Evolutionary conservation across 2,797 vertebrate genomes (phyloP).

Genomic region (Neosalanx taihuensis): DNA sequence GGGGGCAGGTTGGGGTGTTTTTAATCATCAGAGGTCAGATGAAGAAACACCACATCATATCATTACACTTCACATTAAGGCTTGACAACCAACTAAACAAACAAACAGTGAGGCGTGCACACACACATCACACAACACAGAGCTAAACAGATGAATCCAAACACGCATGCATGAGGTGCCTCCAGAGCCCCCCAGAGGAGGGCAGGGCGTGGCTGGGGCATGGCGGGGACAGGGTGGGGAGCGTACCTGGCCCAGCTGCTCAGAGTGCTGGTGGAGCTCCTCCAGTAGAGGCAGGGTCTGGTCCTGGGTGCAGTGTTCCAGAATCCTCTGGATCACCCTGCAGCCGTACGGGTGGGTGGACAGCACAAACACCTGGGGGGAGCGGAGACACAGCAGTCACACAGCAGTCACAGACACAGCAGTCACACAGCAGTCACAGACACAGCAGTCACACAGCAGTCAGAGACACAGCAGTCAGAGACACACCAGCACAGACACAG

Average conservation of each 20-base stretch:
- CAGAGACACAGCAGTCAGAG: too few relatives aligned
- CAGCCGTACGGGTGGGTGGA: constrained; percentile 98
- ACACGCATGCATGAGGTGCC: constrained; percentile 1
- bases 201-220: constrained; percentile 14
- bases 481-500: too few relatives aligned
- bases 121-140: constrained; percentile 20
- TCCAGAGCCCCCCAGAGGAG: constrained; percentile 8
- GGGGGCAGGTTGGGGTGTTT: constrained; percentile 70
- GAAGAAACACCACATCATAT: constrained; percentile 57
- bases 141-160: constrained; percentile 30
- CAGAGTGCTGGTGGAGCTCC: constrained; percentile 95
- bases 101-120: constrained; percentile 47
- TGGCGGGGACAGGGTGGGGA: too few relatives aligned
- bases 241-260: constrained; percentile 93
- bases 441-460: too few relatives aligned
- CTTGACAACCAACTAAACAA: constrained; percentile 36
- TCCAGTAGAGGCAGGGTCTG: constrained; percentile 94
- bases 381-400: not conserved
- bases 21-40: constrained; percentile 63
- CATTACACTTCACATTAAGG: constrained; percentile 13
- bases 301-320: constrained; percentile 96
- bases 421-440: too few relatives aligned
- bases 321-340: constrained; percentile 95
- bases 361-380: constrained; percentile 88
- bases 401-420: too few relatives aligned